Conservation (phyloP, 2,797 vertebrate species). For the Acanthiza pusilla region DNA sequence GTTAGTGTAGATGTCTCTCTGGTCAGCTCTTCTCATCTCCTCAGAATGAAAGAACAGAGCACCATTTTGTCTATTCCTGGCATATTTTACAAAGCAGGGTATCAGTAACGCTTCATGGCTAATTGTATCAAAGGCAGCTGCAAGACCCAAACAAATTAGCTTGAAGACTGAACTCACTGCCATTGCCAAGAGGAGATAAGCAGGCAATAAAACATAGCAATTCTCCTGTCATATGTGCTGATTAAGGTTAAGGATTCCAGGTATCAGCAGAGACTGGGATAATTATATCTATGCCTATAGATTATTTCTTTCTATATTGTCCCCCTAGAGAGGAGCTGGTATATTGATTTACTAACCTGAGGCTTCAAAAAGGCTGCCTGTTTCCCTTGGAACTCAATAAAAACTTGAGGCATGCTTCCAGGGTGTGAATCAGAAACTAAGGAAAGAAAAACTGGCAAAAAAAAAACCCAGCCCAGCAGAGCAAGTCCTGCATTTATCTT, state of each 20-base stretch:
- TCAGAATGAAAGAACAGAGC: not conserved
- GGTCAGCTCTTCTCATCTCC: not conserved
- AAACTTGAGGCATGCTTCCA: not conserved
- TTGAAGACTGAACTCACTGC: not conserved
- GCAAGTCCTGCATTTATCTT: not conserved
- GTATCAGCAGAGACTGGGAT: not conserved
- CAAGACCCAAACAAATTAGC: conserved; percentile 15
- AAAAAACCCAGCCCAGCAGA: not conserved
- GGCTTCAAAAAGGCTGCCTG: not conserved
- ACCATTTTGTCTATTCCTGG: not conserved
- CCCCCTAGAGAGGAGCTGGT: not conserved
- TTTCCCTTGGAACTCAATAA: not conserved
- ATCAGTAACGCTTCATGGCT: not conserved
- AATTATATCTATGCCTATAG: not conserved
- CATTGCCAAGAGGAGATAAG: not conserved
- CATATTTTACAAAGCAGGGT: not conserved
- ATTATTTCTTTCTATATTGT: not conserved
- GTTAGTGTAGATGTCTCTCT: not conserved
- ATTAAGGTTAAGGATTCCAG: not conserved
- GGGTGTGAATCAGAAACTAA: not conserved
- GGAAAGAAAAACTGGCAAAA: not conserved
- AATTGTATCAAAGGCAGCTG: conserved; percentile 17
- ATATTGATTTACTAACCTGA: not conserved
- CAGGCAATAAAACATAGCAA: not conserved
- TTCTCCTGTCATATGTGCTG: not conserved